Conservation (phyloP, 1,140 invertebrate species). For the Hesperophylax magnus region DNA sequence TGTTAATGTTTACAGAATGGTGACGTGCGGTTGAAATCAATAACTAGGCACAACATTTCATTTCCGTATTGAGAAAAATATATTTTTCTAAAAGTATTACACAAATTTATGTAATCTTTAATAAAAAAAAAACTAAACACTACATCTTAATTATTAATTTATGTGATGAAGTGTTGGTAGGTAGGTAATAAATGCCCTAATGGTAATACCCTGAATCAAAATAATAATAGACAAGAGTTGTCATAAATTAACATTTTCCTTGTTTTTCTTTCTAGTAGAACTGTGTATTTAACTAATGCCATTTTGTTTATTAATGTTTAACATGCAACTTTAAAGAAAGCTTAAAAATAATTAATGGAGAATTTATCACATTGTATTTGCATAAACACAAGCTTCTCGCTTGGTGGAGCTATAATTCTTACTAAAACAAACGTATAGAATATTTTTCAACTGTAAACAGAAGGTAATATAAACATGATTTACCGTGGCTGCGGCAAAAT, state of each 20-base stretch:
- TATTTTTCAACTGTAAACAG: constrained; percentile 22
- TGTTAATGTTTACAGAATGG: too few relatives aligned
- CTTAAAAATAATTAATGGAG: constrained; percentile 26
- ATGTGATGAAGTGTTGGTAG: too few relatives aligned
- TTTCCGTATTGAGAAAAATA: too few relatives aligned
- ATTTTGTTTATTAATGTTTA: constrained; percentile 26
- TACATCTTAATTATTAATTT: too few relatives aligned
- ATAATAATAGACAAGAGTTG: constrained; percentile 12
- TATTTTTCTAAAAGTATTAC: too few relatives aligned
- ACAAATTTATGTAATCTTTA: too few relatives aligned
- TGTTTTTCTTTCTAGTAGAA: neutral
- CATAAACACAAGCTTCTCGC: constrained; percentile 34
- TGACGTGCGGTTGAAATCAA: too few relatives aligned
- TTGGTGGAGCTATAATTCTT: constrained; percentile 21
- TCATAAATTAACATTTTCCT: constrained; percentile 3
- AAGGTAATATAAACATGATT: constrained; percentile 38
- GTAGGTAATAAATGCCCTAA: too few relatives aligned
- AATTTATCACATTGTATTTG: constrained; percentile 26
- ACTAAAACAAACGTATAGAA: constrained; percentile 17
- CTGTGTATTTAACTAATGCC: neutral
- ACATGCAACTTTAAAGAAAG: constrained; percentile 34
- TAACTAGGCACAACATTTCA: too few relatives aligned
- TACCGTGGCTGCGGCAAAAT: constrained; percentile 14
- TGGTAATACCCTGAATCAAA: too few relatives aligned
- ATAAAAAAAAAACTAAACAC: too few relatives aligned